Evolutionary conservation across 1,140 invertebrate species (phyloP).

Genomic region (Drosophila albomicans): DNA sequence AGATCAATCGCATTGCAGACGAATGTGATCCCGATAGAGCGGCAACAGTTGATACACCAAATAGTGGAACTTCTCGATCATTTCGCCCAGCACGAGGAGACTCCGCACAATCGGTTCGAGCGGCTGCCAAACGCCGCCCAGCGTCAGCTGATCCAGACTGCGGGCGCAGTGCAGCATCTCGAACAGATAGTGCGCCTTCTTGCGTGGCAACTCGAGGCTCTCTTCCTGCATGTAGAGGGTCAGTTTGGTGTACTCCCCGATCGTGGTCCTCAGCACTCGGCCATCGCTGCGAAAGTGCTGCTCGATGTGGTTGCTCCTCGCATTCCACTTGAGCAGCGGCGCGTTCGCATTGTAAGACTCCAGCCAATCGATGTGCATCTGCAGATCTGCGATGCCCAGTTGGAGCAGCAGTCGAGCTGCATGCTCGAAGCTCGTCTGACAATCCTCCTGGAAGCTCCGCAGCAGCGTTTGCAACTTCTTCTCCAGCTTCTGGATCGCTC

Average conservation of each 20-base stretch:
- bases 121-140: neutral
- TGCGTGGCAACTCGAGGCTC: constrained; percentile 31
- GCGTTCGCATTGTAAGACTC: constrained; percentile 33
- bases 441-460: constrained; percentile 33
- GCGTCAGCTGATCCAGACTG: neutral
- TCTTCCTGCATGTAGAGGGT: constrained; percentile 23
- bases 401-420: constrained; percentile 1
- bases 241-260: constrained; percentile 18
- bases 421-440: constrained; percentile 17
- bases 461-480: constrained; percentile 23
- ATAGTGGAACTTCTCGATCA: constrained; percentile 42
- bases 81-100: constrained; percentile 17
- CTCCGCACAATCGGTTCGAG: constrained; percentile 9
- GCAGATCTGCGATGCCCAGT: constrained; percentile 3
- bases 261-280: neutral
- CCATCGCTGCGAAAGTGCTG: constrained; percentile 22
- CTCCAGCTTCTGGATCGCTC: constrained; percentile 11
- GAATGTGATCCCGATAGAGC: constrained; percentile 38
- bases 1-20: constrained; percentile 15
- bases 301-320: constrained; percentile 16
- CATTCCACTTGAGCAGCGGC: constrained; percentile 37
- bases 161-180: constrained; percentile 42
- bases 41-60: constrained; percentile 39
- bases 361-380: constrained; percentile 32
- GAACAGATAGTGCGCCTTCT: constrained; percentile 34